Conservation (phyloP, 1,140 invertebrate genomes). For the Octopus sinensis region DNA sequence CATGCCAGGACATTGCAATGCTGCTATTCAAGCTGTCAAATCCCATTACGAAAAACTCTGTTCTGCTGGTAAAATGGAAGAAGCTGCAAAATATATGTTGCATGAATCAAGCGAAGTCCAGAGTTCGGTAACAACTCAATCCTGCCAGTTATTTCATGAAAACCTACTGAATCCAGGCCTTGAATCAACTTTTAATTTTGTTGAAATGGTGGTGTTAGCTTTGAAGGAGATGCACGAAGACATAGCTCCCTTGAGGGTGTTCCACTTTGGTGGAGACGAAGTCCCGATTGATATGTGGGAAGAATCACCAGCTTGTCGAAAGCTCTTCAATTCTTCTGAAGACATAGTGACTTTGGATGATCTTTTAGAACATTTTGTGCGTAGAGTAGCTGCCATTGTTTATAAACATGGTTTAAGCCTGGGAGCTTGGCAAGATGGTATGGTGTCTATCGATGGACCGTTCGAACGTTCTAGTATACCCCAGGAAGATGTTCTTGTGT, state of each 20-base stretch:
- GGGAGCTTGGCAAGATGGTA: constrained; percentile 48
- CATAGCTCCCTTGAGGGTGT: constrained; percentile 39
- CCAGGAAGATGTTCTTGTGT: constrained; percentile 37
- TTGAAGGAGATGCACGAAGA: constrained; percentile 44
- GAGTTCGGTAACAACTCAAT: constrained; percentile 28
- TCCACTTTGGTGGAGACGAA: constrained; percentile 55
- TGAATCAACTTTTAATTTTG: constrained; percentile 47
- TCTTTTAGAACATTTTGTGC: constrained; percentile 45
- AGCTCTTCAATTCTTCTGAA: constrained; percentile 30
- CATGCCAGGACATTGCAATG: constrained; percentile 54
- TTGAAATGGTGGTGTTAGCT: constrained; percentile 44
- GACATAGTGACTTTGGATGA: constrained; percentile 22
- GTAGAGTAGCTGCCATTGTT: constrained; percentile 33
- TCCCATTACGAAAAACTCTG: constrained; percentile 29
- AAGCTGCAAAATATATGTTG: constrained; percentile 40
- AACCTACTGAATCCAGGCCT: constrained; percentile 52
- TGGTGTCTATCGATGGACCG: constrained; percentile 24
- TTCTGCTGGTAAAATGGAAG: constrained; percentile 26
- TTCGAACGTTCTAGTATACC: constrained; percentile 33
- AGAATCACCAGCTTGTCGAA: constrained; percentile 43
- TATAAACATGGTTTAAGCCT: constrained; percentile 36
- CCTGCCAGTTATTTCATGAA: constrained; percentile 49
- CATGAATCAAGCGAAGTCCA: constrained; percentile 28
- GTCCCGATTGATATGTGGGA: constrained; percentile 48
- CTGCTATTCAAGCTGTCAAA: constrained; percentile 50